Percentiles rank a stretch among this genome's conserved stretches.
phyloP scores from a whole-genome alignment of 2,888 invertebrate species.

The Hermaeophaga mercurialis region DNA sequence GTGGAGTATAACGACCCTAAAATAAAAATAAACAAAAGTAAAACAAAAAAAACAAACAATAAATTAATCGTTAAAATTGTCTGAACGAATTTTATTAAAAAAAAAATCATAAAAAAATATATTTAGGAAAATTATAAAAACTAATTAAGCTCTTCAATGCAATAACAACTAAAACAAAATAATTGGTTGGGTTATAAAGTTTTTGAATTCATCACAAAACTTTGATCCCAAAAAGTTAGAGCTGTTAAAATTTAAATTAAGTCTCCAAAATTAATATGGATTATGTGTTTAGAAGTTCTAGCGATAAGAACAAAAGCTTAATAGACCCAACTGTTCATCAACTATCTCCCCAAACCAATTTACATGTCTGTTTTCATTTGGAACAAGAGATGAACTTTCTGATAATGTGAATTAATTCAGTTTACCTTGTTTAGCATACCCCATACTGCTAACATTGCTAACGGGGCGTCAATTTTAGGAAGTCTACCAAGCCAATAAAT shows the following conservation, averaged over 20 bases:
- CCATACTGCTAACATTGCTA: constrained; percentile 9
- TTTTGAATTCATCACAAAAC: too few species aligned
- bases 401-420: constrained; percentile 26
- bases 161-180: too few species aligned
- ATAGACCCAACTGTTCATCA: constrained; percentile 16
- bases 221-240: too few species aligned
- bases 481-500: constrained; percentile 6
- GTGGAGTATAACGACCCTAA: constrained; percentile 39
- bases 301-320: constrained; percentile 21
- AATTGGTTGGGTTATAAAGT: too few species aligned
- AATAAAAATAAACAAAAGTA: constrained; percentile 30
- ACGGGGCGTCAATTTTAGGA: constrained; percentile 11
- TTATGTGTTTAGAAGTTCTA: constrained; percentile 16
- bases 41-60: background rate
- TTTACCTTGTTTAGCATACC: constrained; percentile 30
- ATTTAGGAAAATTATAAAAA: background rate
- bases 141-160: too few species aligned
- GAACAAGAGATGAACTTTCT: constrained; percentile 25
- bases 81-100: too few species aligned
- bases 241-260: constrained; percentile 10
- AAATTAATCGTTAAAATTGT: background rate
- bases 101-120: background rate
- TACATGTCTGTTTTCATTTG: constrained; percentile 28
- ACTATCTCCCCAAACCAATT: constrained; percentile 20
- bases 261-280: constrained; percentile 13